Conservation (phyloP, 2,797 vertebrate species). For the Gobionotothen gibberifrons region DNA sequence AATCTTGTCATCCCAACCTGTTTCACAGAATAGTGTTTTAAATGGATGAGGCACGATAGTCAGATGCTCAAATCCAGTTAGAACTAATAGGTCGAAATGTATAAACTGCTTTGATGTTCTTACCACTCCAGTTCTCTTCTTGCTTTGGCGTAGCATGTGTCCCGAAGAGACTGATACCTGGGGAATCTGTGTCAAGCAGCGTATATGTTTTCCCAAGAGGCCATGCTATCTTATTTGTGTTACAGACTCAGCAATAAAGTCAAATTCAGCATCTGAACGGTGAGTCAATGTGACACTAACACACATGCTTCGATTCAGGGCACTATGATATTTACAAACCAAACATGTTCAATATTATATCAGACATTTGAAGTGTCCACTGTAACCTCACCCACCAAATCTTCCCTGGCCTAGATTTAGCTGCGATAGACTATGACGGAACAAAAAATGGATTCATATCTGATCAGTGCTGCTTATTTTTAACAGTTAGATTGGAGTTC, state of each 20-base stretch:
- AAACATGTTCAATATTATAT: conserved; percentile 12
- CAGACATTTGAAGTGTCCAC: conserved; percentile 1
- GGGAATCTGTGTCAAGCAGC: conserved; percentile 1
- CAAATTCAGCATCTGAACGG: conserved; percentile 9
- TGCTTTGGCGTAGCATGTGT: not conserved
- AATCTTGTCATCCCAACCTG: too few relatives aligned
- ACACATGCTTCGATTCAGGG: not conserved
- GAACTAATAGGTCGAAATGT: not conserved
- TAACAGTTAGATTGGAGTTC: too few relatives aligned
- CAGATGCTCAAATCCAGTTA: too few relatives aligned
- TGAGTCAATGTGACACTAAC: not conserved
- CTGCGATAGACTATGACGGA: too few relatives aligned
- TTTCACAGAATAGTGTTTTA: too few relatives aligned
- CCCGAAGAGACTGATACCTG: not conserved
- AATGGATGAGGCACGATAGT: too few relatives aligned
- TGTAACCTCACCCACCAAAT: not conserved
- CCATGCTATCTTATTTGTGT: conserved; percentile 23
- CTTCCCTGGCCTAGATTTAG: not conserved
- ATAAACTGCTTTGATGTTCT: not conserved
- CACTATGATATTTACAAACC: conserved; percentile 16
- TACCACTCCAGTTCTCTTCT: not conserved
- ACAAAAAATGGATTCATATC: too few relatives aligned
- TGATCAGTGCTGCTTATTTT: too few relatives aligned
- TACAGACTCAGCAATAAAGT: not conserved
- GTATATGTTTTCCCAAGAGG: not conserved